A percentile compares a stretch with the other conserved stretches of the same genome.
Evolutionary conservation across 2,888 invertebrate genomes (phyloP).

Genomic region (Tetheella fluctuosa): DNA sequence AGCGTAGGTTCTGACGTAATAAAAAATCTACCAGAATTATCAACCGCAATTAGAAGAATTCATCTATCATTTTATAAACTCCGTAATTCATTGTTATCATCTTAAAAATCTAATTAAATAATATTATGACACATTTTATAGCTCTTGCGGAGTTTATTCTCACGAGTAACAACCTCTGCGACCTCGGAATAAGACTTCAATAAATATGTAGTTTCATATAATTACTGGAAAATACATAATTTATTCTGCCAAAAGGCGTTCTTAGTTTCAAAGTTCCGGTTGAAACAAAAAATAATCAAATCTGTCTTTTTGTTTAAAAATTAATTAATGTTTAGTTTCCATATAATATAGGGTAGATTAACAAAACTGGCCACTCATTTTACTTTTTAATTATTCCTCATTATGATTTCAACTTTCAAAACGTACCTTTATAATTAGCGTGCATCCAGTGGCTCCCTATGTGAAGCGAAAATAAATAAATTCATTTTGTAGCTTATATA

Average conservation of each 20-base stretch:
- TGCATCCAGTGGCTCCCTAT: too few species aligned
- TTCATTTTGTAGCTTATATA: too few species aligned
- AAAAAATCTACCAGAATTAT: not conserved
- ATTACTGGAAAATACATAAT: slow-evolving; percentile 9
- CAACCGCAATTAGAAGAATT: not conserved
- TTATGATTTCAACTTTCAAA: too few species aligned
- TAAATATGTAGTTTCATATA: slow-evolving; percentile 19
- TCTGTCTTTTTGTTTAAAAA: not conserved
- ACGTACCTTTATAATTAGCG: too few species aligned
- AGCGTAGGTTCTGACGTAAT: not conserved
- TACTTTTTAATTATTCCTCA: too few species aligned
- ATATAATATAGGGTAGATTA: too few species aligned
- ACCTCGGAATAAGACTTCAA: slow-evolving; percentile 35
- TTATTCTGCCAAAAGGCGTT: slow-evolving; percentile 21
- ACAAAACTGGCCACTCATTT: too few species aligned
- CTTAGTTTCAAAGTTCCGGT: slow-evolving; percentile 14
- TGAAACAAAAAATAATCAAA: not conserved
- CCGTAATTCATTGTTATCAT: slow-evolving; percentile 33
- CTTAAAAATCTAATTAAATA: slow-evolving; percentile 38
- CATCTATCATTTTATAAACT: not conserved
- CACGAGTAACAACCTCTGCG: slow-evolving; percentile 35
- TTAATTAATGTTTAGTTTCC: too few species aligned
- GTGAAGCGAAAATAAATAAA: too few species aligned
- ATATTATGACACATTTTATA: slow-evolving; percentile 45
- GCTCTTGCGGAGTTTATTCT: slow-evolving; percentile 38